Base-by-base conservation (phyloP, 2,113 vertebrate species). In the Leptobrachium ailaonicum region DNA sequence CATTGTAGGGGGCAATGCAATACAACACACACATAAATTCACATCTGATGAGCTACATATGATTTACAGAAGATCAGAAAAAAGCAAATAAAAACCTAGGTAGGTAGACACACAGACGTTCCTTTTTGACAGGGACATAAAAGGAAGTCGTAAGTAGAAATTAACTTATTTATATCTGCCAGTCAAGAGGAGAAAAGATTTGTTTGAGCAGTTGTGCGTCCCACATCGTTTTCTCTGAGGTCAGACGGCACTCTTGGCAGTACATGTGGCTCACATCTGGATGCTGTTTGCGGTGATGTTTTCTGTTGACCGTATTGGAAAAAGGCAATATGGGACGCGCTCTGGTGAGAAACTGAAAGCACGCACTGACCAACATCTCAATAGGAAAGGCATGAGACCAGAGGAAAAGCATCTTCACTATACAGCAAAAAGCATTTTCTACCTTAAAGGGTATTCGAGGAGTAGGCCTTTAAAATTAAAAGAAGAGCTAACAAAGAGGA, bases 161-260 rank as follows among this genome's bases (percentile, higher is more conserved):
- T 66, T 10, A 71, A 41, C 56, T 50, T 74, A 80, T 68, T 80
- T 74, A 67, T 74, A 73, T 73, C 50, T 80, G 71, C 47, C 78
- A 60, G 45, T 80, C 78, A 74, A 32, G 66, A 12, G 64, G 42
- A 80, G 71, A 74, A 80, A 80, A 73, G 58, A 79, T 73, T 79
- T 73, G 60, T 60, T 67, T 42, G 60, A 79, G 50, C 47, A 79
- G 53, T 58, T 80, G 62, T 71, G 20, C 68, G 78, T 80, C 41
- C 62, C 53, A 41, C 71, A 67, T 80, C 47, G 60, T 63, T 74
- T 80, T 74, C 71, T 58, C 40, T 7, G 14, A 73, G 71, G 63
- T 74, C 78, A 74, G 47, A 47, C 63, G 12, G 41, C 10, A 43
- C 32, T 67, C 78, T 68, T 80, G 78, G 78, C 71, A 80, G 71